These are phyloP conservation scores for Zaprionus gabonicus DNA, from an alignment of 1,140 invertebrate species.

Conservation along the genomic window DNA sequence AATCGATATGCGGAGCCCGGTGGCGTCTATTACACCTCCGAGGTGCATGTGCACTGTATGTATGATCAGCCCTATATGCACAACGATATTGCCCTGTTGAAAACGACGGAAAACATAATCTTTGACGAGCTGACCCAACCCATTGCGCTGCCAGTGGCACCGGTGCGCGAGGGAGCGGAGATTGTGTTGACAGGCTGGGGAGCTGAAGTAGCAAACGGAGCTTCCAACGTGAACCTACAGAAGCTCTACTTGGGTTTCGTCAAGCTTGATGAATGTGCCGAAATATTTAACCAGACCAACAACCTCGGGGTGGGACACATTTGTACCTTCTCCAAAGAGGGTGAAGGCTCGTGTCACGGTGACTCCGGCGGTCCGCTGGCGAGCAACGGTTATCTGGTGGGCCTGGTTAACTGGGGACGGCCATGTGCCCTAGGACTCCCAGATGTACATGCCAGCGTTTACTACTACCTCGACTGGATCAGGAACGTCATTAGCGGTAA, in stretches of 20 bases:
- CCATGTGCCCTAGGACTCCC: conserved; percentile 85
- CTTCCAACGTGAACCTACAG: conserved; percentile 51
- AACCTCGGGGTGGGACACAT: conserved; percentile 84
- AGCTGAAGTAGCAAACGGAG: conserved; percentile 49
- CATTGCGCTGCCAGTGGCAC: conserved; percentile 52
- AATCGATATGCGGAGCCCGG: conserved; percentile 55
- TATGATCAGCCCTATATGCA: conserved; percentile 72
- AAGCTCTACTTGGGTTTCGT: conserved; percentile 60
- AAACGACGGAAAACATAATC: conserved; percentile 79
- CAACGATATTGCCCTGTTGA: conserved; percentile 86
- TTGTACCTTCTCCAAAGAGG: conserved; percentile 86
- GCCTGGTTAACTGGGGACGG: conserved; percentile 86
- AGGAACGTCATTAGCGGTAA: conserved; percentile 61
- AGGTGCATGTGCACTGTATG: conserved; percentile 59
- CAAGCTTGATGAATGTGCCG: conserved; percentile 50
- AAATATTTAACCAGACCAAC: conserved; percentile 54
- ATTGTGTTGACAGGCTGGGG: conserved; percentile 86
- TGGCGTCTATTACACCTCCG: conserved; percentile 41
- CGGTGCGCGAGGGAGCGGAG: conserved; percentile 21
- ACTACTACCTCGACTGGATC: conserved; percentile 73
- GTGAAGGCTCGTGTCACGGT: conserved; percentile 86
- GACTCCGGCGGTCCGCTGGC: conserved; percentile 85
- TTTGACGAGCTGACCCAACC: conserved; percentile 84
- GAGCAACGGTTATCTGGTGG: conserved; percentile 81
- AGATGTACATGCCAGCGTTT: conserved; percentile 85